Percentiles rank a stretch among this genome's conserved stretches.
Conservation (phyloP, 1,140 invertebrate genomes). For the Linepithema humile region DNA sequence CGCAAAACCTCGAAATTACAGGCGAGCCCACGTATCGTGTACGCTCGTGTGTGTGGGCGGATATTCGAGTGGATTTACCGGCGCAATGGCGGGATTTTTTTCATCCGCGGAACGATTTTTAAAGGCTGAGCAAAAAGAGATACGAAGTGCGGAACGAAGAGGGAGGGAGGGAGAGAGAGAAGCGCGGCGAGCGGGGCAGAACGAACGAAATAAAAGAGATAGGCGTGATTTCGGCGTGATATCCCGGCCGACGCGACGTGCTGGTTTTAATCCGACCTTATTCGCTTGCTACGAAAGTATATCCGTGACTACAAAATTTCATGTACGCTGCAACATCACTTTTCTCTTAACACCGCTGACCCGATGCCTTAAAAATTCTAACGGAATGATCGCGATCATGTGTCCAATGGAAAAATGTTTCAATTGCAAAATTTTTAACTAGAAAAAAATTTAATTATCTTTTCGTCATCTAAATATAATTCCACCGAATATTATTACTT, state of each 20-base stretch:
- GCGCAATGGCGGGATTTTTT: slow-evolving; percentile 55
- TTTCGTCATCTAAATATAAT: too few relatives aligned
- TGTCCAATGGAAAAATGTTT: not conserved
- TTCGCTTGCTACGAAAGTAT: slow-evolving; percentile 70
- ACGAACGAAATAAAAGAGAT: slow-evolving; percentile 52
- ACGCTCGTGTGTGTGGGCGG: slow-evolving; percentile 22
- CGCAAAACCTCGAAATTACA: slow-evolving; percentile 58
- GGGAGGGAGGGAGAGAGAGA: not conserved
- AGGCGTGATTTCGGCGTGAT: slow-evolving; percentile 58
- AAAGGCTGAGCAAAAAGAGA: slow-evolving; percentile 58
- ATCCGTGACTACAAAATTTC: slow-evolving; percentile 74
- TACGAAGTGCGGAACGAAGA: slow-evolving; percentile 32
- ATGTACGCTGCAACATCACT: slow-evolving; percentile 43
- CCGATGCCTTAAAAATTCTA: slow-evolving; percentile 22
- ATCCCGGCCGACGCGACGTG: slow-evolving; percentile 63
- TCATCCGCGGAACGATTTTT: slow-evolving; percentile 57
- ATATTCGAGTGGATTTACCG: slow-evolving; percentile 57
- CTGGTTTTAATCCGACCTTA: slow-evolving; percentile 76
- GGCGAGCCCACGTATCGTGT: slow-evolving; percentile 37
- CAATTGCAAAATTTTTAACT: not conserved
- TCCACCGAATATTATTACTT: too few relatives aligned
- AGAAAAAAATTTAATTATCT: too few relatives aligned
- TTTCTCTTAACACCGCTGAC: not conserved
- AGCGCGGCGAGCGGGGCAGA: slow-evolving; percentile 32
- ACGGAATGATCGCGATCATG: not conserved